Conservation (phyloP, 2,888 invertebrate species). For the Balanococcus diminutus region DNA sequence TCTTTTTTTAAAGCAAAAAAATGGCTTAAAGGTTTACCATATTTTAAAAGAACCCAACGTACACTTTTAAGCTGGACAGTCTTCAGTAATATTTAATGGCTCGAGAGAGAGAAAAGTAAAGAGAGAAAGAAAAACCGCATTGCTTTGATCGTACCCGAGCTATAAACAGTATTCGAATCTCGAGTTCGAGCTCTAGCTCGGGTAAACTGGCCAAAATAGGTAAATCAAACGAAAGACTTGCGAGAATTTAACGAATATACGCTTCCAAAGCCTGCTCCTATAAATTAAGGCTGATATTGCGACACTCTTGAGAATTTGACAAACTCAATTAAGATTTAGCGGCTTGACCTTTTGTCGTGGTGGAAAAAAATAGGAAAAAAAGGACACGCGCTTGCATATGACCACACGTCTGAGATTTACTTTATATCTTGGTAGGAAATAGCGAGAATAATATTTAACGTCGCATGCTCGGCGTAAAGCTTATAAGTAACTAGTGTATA, state of each 20-base stretch:
- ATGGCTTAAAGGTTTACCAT: neutral
- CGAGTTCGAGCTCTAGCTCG: too few relatives aligned
- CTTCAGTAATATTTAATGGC: neutral
- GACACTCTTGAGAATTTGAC: conserved; percentile 41
- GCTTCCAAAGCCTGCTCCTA: neutral
- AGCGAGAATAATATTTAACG: neutral
- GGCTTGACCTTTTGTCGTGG: neutral
- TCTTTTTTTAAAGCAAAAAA: neutral
- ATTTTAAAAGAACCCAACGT: neutral
- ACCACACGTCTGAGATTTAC: neutral
- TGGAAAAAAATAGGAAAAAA: neutral
- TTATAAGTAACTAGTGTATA: neutral
- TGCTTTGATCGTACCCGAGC: neutral
- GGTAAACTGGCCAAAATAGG: neutral
- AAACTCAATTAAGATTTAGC: conserved; percentile 40
- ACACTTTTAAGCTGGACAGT: neutral
- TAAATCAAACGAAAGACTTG: conserved; percentile 35
- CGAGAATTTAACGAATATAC: conserved; percentile 25
- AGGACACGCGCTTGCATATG: neutral
- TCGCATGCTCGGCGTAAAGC: neutral
- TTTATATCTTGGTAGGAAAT: neutral
- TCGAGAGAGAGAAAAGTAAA: neutral
- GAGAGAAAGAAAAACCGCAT: neutral
- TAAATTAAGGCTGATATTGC: conserved; percentile 16
- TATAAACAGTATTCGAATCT: neutral